These are phyloP conservation scores for Anguilla obscura DNA, from an alignment of 2,797 vertebrate genomes.

Conservation along the genomic window DNA sequence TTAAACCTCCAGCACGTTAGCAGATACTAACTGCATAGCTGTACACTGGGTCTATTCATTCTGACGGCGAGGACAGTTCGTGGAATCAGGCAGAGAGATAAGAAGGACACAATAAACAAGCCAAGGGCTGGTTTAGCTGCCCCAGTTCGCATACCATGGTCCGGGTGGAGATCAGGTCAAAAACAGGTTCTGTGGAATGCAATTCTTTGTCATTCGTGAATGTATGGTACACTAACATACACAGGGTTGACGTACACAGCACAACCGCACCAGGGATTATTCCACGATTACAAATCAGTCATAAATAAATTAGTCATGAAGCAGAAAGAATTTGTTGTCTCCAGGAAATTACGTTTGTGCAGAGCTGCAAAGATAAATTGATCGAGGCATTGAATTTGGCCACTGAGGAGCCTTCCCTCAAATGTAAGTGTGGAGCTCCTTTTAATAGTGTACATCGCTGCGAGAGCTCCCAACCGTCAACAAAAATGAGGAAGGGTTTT, in stretches of 20 bases:
- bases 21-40: conserved; percentile 24
- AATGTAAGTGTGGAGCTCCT: not conserved
- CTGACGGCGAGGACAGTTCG: not conserved
- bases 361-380: not conserved
- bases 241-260: not conserved
- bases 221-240: not conserved
- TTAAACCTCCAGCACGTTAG: conserved; percentile 2
- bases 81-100: not conserved
- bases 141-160: not conserved
- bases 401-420: not conserved
- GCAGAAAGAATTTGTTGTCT: not conserved
- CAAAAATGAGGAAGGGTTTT: not conserved
- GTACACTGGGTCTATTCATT: not conserved
- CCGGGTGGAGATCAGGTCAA: not conserved
- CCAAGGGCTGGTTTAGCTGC: not conserved
- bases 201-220: not conserved
- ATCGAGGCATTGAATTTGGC: not conserved
- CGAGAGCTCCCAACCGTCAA: not conserved
- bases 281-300: not conserved
- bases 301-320: not conserved
- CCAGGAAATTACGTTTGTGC: not conserved
- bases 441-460: not conserved
- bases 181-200: not conserved
- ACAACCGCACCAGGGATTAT: not conserved
- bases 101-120: not conserved